Base-by-base conservation (phyloP, 2,888 invertebrate genomes). In the Cheilosia vulpina region DNA sequence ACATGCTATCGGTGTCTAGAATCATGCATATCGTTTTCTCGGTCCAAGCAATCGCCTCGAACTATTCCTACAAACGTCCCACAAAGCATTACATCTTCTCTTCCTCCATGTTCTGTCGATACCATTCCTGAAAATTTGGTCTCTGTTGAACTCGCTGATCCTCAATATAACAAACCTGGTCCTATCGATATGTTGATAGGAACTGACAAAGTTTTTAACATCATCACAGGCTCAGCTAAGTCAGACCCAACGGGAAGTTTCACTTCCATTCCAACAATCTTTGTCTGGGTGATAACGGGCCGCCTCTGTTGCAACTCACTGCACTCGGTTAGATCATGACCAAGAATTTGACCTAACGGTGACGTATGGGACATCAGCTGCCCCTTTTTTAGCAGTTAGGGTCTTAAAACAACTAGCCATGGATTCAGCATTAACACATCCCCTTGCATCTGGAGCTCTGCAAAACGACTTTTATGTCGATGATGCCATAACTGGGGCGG, bases 391-490 rank as follows among this genome's bases (percentile, higher is more conserved):
- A 38, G 77, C 87, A 34, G 73, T 87, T 1, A 34, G 87, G n/a
- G 38, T 52, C 0, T 27, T 88, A 15, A 62, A 87, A 47, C 66
- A 87, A 53, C 63, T 88, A 17, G 88, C 87, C 2, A 43, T 53
- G 19, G 71, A 83, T 27, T 79, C 87, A 41, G 27, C 41, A 34
- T 4, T 76, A 4, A 58, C 24, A 0, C 87, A 75, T 66, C 87
- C 88, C 0, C 17, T 57, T 31, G 87, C 88, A 5, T 19, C 84
- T 31, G 57, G 50, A 19, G 62, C 87, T 34, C 21, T 87, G 9
- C 15, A 41, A 2, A 50, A 73, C 21, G 88, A 88, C 55, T 87
- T 89, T 47, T 89, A 89, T 50, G 84, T 89, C 5, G 88, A 89
- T 63, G 88, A 88, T 52, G 50, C 79, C 2, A 52, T 88, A 27